Base-by-base conservation (phyloP, 2,797 vertebrate species). In the Hydrocynus forskahlii region DNA sequence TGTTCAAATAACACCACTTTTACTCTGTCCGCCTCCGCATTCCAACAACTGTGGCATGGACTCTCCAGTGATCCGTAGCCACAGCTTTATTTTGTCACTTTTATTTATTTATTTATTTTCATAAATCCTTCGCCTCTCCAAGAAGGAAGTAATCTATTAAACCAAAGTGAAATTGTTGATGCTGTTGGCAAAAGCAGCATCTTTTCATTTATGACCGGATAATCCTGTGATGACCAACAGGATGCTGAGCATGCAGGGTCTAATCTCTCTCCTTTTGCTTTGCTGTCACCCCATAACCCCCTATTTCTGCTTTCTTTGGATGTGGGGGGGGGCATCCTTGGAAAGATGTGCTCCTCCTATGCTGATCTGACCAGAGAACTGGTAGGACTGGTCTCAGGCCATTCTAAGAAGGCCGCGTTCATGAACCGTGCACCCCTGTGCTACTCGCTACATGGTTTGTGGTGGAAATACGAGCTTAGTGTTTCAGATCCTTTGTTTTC, bases 401-500 rank as follows among this genome's bases (percentile, higher is more conserved):
- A 72, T 57, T 48, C 16, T 38, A 10, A n/a, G 50, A 54, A 29
- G 19, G 35, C 29, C 12, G 38, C 29, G 48, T 19, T 1, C 10
- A 3, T 13, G 60, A 62, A 29, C 60, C 14, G 12, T 13, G 13
- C 45, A 3, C 64, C 38, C 38, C 17, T 19, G 59, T 19, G 66
- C 68, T 80, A 72, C 76, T 80, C 67, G 21, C 66, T 50, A 43
- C 54, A 66, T 64, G 74, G 59, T 70, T 55, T 68, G 80, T 72
- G 59, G 48, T 78, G 67, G 74, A 81, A 69, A 84, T 69, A 67
- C 29, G 38, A 86, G 73, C 76, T 52, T 29, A 75, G 71, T 72
- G 64, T 83, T 76, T 76, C 50, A 73, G 81, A 75, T 70, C 70
- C 50, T 59, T 52, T 68, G 82, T 86, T 87, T 84, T 78, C 83